Evolutionary conservation across 2,113 vertebrate genomes (phyloP), one percentile per base, ranked within the genome.

Genomic region (Sakesphorus luctuosus): DNA sequence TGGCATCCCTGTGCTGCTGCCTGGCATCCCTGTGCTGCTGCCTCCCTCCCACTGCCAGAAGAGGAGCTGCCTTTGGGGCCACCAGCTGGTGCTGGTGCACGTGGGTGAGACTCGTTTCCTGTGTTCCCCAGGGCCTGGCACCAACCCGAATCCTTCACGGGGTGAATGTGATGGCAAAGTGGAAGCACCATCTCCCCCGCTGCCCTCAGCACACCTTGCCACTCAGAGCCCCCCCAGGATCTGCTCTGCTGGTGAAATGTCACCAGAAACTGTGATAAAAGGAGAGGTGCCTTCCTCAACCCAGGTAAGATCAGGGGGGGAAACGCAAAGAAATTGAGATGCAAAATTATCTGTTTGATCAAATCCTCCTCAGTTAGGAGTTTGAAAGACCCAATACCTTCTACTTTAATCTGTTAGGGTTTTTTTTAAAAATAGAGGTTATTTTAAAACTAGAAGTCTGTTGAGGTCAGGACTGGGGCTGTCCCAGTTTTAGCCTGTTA

Each of bases 51-150:
- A 5, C 62, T 63, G 58, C 23, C 61, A 55, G 93, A 93, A 88
- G 94, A 94, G 81, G 56, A 53, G 1, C 93, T 69, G 65, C 97
- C 98, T 97, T 71, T 95, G 96, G 93, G 97, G 97, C 97, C 97
- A 85, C 97, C 98, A 90, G 98, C 98, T 98, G 98, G 96, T 98
- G 98, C 98, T 93, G 74, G 89, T 98, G 98, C 98, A 97, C 97
- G 96, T 98, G 98, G 98, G 98, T 99, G 98, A 99, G 98, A 99
- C 97, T 98, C 97, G 96, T 99, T 98, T 99, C 98, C 98, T 99
- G 98, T 99, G 98, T 98, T 99, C 98, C 98, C 98, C 99, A 99
- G 98, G 98, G 98, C 98, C 98, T 97, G 98, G 98, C 98, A 97
- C 96, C 98, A 98, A 95, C 89, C 97, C 94, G 63, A 96, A 94